Percentiles rank a stretch among this genome's conserved stretches.
These are phyloP conservation scores for Caenorhabditis imperialis DNA, from an alignment of 2,888 invertebrate genomes.

Conservation along the genomic window DNA sequence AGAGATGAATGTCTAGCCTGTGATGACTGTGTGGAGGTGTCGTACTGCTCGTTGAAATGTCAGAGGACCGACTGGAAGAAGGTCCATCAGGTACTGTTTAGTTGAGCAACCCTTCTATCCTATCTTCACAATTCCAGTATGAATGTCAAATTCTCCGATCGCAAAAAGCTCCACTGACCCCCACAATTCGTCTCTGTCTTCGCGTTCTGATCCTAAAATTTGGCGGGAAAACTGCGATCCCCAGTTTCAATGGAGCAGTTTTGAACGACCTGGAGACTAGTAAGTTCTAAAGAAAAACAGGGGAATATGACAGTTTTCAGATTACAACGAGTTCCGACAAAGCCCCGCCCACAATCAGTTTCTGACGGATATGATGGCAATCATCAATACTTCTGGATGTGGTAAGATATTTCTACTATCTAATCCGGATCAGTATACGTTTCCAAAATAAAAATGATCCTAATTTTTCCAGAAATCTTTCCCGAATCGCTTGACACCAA, in stretches of 20 bases:
- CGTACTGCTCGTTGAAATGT: slow-evolving; percentile 42
- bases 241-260: slow-evolving; percentile 23
- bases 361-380: slow-evolving; percentile 22
- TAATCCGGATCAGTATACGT: too few species aligned
- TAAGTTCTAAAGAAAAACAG: background rate
- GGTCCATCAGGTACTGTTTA: slow-evolving; percentile 19
- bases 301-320: slow-evolving; percentile 14
- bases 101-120: too few species aligned
- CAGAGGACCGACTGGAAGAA: slow-evolving; percentile 44
- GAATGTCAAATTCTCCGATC: slow-evolving; percentile 39
- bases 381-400: slow-evolving; percentile 13
- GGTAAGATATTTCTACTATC: background rate
- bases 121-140: too few species aligned
- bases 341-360: slow-evolving; percentile 31
- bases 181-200: slow-evolving; percentile 30
- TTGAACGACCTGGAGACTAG: slow-evolving; percentile 42
- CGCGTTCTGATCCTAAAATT: slow-evolving; percentile 13
- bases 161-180: slow-evolving; percentile 14
- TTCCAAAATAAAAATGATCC: background rate
- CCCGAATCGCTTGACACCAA: slow-evolving; percentile 5
- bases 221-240: background rate
- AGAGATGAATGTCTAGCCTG: slow-evolving; percentile 3
- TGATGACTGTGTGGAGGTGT: slow-evolving; percentile 40
- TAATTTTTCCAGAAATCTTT: slow-evolving; percentile 9
- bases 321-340: slow-evolving; percentile 32